Evolutionary conservation across 2,888 invertebrate genomes (phyloP).

Genomic region (Xylota segnis): DNA sequence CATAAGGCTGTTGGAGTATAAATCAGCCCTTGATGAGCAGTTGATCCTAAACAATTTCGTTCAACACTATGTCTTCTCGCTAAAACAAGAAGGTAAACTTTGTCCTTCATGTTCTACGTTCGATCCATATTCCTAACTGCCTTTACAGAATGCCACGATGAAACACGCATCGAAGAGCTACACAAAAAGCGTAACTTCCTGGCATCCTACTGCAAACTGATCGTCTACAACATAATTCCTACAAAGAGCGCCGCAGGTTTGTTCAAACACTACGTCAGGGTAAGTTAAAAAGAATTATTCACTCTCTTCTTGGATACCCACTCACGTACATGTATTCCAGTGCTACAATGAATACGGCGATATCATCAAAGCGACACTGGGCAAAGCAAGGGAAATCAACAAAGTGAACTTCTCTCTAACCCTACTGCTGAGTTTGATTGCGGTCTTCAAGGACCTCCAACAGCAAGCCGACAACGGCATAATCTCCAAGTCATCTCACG

Average conservation of each 20-base stretch:
- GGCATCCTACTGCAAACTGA: constrained; percentile 98
- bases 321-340: constrained; percentile 83
- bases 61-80: constrained; percentile 96
- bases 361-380: constrained; percentile 98
- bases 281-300: constrained; percentile 82
- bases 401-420: constrained; percentile 98
- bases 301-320: background rate
- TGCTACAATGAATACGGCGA: constrained; percentile 99
- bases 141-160: constrained; percentile 93
- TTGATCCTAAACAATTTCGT: constrained; percentile 95
- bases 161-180: constrained; percentile 97
- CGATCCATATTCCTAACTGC: background rate
- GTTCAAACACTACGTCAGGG: constrained; percentile 98
- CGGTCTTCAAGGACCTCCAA: constrained; percentile 91
- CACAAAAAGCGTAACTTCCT: constrained; percentile 98
- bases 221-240: constrained; percentile 98
- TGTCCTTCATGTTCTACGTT: background rate
- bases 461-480: constrained; percentile 84
- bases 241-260: constrained; percentile 96
- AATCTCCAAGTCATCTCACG: constrained; percentile 90
- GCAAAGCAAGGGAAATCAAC: constrained; percentile 98
- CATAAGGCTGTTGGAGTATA: constrained; percentile 89
- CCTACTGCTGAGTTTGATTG: constrained; percentile 95
- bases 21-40: constrained; percentile 92
- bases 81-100: constrained; percentile 92